Percentiles rank a stretch among this genome's conserved stretches.
phyloP scores from a whole-genome alignment of 2,797 vertebrate species.

The Emydoidea blandingii region DNA sequence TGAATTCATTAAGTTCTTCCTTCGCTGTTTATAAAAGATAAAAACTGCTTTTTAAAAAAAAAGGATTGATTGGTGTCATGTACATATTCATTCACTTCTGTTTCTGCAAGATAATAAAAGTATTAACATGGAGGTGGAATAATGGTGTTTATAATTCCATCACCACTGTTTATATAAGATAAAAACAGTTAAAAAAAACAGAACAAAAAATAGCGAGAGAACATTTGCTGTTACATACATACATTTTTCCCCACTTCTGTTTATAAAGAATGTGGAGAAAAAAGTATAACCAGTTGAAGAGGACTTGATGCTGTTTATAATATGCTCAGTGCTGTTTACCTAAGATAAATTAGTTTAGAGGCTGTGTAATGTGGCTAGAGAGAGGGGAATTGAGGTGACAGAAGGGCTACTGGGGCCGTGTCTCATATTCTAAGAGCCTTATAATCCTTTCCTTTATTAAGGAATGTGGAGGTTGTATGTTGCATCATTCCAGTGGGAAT shows the following conservation, averaged over 20 bases:
- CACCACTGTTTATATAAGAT: slow-evolving; percentile 80
- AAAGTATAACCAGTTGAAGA: slow-evolving; percentile 62
- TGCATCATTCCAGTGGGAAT: slow-evolving; percentile 57
- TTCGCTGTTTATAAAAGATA: slow-evolving; percentile 77
- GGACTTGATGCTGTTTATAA: slow-evolving; percentile 60
- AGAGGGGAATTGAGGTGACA: slow-evolving; percentile 67
- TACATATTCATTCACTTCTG: slow-evolving; percentile 78
- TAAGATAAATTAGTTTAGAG: slow-evolving; percentile 68
- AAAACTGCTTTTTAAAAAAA: slow-evolving; percentile 76
- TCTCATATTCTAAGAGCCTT: slow-evolving; percentile 51
- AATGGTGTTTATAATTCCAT: slow-evolving; percentile 82
- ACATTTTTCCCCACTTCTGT: slow-evolving; percentile 70
- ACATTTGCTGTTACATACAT: slow-evolving; percentile 70
- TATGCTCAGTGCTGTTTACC: slow-evolving; percentile 63
- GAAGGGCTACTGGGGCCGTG: slow-evolving; percentile 37
- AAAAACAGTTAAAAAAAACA: slow-evolving; percentile 69
- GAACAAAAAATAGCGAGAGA: slow-evolving; percentile 59
- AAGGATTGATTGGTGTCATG: slow-evolving; percentile 82
- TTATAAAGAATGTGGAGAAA: slow-evolving; percentile 59
- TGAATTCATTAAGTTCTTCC: slow-evolving; percentile 81
- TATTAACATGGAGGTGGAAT: slow-evolving; percentile 82
- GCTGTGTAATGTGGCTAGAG: slow-evolving; percentile 53
- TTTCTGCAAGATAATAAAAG: slow-evolving; percentile 83
- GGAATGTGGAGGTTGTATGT: slow-evolving; percentile 40
- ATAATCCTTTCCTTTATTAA: slow-evolving; percentile 74